Evolutionary conservation across 1,140 invertebrate species (phyloP).

Genomic region (Zaprionus tsacasi): DNA sequence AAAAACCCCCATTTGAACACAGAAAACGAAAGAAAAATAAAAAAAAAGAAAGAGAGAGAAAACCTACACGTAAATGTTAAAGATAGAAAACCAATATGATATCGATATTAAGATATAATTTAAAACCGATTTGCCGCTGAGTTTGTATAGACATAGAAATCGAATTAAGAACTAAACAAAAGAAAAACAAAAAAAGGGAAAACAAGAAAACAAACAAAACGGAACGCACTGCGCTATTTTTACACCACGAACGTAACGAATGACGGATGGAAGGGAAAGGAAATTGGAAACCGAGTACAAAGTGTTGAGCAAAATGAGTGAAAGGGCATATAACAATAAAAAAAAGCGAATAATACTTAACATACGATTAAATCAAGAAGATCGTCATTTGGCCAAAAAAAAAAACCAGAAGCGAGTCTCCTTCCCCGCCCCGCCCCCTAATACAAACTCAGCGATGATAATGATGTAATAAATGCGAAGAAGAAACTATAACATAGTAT

Average conservation of each 20-base stretch:
- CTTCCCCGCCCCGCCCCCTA: neutral
- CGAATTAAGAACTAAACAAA: conserved; percentile 19
- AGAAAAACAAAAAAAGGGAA: neutral
- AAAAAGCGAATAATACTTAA: conserved; percentile 23
- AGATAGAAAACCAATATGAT: neutral
- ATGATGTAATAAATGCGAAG: neutral
- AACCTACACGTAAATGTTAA: conserved; percentile 15
- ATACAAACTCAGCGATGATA: conserved; percentile 53
- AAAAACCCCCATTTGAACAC: too few relatives aligned
- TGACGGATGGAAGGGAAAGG: conserved; percentile 36
- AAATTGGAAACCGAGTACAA: conserved; percentile 65
- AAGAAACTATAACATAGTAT: conserved; percentile 21
- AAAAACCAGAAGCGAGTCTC: neutral
- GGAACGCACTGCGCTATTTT: conserved; percentile 74
- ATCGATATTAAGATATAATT: conserved; percentile 33
- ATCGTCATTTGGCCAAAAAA: conserved; percentile 41
- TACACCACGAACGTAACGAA: conserved; percentile 72
- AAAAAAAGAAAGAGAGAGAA: conserved; percentile 10
- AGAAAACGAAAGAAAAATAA: conserved; percentile 13
- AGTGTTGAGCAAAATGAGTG: conserved; percentile 54
- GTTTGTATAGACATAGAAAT: conserved; percentile 62
- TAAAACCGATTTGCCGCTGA: conserved; percentile 59
- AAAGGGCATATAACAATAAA: conserved; percentile 44
- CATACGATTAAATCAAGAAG: conserved; percentile 8
- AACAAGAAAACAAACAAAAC: conserved; percentile 21